phyloP scores from a whole-genome alignment of 2,113 vertebrate genomes.

The Epinephelus lanceolatus region DNA sequence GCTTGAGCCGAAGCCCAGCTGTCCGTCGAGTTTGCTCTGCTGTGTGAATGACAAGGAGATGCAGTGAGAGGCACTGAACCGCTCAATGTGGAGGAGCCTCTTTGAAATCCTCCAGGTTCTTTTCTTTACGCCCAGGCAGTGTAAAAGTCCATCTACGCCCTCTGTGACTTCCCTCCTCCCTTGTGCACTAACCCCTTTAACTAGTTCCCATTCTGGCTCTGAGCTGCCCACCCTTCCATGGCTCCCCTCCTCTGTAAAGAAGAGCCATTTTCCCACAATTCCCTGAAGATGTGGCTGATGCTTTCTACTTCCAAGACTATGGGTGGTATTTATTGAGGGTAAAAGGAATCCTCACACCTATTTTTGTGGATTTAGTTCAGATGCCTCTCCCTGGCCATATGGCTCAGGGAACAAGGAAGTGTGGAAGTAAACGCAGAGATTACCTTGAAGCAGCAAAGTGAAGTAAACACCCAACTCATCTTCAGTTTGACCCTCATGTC shows the following conservation, averaged over 20 bases:
- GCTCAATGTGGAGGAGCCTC: constrained; percentile 72
- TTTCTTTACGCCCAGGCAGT: constrained; percentile 78
- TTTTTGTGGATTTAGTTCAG: constrained; percentile 62
- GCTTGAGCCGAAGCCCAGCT: constrained; percentile 74
- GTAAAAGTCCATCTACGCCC: constrained; percentile 76
- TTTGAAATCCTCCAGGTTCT: constrained; percentile 78
- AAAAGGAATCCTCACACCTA: constrained; percentile 33
- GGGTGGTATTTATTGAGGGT: constrained; percentile 67
- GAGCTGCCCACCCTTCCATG: constrained; percentile 67
- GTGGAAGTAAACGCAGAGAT: constrained; percentile 61
- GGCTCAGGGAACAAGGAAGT: constrained; percentile 54
- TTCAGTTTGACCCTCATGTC: constrained; percentile 65
- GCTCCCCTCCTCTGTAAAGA: constrained; percentile 44
- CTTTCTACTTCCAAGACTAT: constrained; percentile 52
- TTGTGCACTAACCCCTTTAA: constrained; percentile 48
- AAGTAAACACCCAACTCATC: constrained; percentile 57
- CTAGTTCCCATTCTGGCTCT: constrained; percentile 53
- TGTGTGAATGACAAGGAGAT: constrained; percentile 78
- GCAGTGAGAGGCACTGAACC: constrained; percentile 73
- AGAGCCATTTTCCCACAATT: constrained; percentile 60
- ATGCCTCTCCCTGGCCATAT: constrained; percentile 69
- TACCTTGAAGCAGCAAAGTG: constrained; percentile 67
- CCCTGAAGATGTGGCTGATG: constrained; percentile 56
- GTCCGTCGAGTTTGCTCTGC: constrained; percentile 71
- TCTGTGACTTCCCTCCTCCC: constrained; percentile 57